A percentile compares a stretch with the other conserved stretches of the same genome.
These are phyloP conservation scores for Hemibagrus guttatus DNA, from an alignment of 2,797 vertebrate species.

Conservation along the genomic window DNA sequence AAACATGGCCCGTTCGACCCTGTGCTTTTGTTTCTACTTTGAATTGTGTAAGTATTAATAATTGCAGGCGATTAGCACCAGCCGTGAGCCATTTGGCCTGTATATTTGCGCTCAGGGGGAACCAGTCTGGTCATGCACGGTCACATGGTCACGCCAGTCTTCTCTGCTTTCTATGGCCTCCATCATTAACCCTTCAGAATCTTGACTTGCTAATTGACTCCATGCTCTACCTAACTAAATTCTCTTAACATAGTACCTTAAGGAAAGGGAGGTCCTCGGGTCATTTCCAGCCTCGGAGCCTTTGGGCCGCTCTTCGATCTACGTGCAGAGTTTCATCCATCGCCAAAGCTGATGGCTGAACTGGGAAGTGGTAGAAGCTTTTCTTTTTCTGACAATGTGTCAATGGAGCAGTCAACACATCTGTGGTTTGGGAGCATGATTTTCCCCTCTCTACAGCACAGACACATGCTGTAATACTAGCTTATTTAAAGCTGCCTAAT, in stretches of 20 bases:
- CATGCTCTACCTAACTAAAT: slow-evolving; percentile 38
- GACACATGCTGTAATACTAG: slow-evolving; percentile 47
- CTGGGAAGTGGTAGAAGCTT: slow-evolving; percentile 34
- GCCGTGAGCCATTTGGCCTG: slow-evolving; percentile 53
- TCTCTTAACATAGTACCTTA: slow-evolving; percentile 46
- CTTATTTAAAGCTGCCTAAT: slow-evolving; percentile 55
- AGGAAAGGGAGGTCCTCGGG: slow-evolving; percentile 11
- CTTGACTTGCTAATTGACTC: slow-evolving; percentile 48
- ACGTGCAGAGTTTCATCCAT: slow-evolving; percentile 47
- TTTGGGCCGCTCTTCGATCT: slow-evolving; percentile 21
- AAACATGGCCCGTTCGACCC: slow-evolving; percentile 46
- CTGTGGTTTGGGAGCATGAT: slow-evolving; percentile 46
- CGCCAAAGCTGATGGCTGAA: not conserved
- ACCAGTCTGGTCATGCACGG: slow-evolving; percentile 34
- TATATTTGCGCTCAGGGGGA: not conserved
- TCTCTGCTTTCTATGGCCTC: slow-evolving; percentile 51
- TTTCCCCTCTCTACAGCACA: slow-evolving; percentile 37
- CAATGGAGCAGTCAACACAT: slow-evolving; percentile 45
- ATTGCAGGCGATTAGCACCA: slow-evolving; percentile 55
- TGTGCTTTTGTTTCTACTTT: slow-evolving; percentile 53
- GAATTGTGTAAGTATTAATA: slow-evolving; percentile 50
- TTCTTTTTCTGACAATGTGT: slow-evolving; percentile 43
- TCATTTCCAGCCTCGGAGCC: not conserved
- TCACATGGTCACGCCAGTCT: slow-evolving; percentile 33
- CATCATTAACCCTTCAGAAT: slow-evolving; percentile 51